phyloP scores from a whole-genome alignment of 2,797 vertebrate genomes.

The Hemitrygon akajei region DNA sequence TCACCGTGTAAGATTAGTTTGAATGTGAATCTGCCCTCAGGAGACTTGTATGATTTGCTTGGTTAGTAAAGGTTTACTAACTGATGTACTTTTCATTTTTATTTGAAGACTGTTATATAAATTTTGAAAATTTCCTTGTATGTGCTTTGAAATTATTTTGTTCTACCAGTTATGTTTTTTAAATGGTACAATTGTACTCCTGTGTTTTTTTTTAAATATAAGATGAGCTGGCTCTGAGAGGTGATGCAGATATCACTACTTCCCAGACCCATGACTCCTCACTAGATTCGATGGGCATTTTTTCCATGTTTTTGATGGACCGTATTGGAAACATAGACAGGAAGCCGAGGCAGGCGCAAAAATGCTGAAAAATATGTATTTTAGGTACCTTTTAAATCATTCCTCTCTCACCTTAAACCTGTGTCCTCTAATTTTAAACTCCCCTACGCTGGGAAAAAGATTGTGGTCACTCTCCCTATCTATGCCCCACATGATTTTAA shows the following conservation, averaged over 20 bases:
- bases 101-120: neutral
- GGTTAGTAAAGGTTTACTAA: neutral
- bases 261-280: neutral
- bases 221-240: neutral
- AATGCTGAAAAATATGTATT: neutral
- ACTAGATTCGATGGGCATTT: neutral
- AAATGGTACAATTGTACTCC: neutral
- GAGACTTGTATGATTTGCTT: neutral
- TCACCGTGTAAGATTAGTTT: neutral
- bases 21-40: slow-evolving; percentile 1
- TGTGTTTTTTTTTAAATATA: neutral
- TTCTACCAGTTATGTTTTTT: neutral
- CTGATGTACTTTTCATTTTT: slow-evolving; percentile 13
- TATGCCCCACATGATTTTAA: no score
- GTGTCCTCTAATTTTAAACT: no score
- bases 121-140: neutral
- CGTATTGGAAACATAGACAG: neutral
- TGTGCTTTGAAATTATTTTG: neutral
- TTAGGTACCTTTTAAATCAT: no score
- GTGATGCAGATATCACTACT: neutral
- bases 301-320: neutral
- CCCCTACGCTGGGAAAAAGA: no score
- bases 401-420: no score
- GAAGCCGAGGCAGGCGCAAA: neutral
- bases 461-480: no score